Base-by-base conservation (phyloP, 2,797 vertebrate species). In the Brotula barbata region DNA sequence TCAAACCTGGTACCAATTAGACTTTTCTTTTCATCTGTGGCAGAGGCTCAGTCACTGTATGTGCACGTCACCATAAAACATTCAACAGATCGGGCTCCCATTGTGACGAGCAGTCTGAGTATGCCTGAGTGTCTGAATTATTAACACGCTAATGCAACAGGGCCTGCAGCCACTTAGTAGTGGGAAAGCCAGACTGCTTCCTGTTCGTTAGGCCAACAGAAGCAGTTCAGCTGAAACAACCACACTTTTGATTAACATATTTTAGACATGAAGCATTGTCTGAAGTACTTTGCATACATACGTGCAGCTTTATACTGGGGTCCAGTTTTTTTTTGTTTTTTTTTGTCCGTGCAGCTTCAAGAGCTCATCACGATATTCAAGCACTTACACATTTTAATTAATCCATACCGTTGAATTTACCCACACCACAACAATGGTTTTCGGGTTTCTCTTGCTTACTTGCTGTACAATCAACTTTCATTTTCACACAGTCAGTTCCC, bases 51-150 rank as follows among this genome's bases (percentile, higher is more conserved):
- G 28, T 11, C 8, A 23, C 11, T 33, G 2, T 33, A 20, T 23
- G 25, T 56, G 34, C 17, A 56, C 40, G 20, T 75, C 15, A 34
- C 7, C 22, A 67, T 81, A 6, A 80, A 77, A 64, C n/a, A 74
- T 78, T 67, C 16, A 80, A 19, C 20, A 42, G 14, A 61, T 70
- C 7, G 20, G 7, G 40, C 64, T 71, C 64, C 66, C 34, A 43
- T 33, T 40, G 58, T 0, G 6, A 20, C 9, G 6, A 51, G 34
- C 5, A 55, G 68, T 64, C 54, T 45, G 54, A 68, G 59, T 48
- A 63, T 65, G 31, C 47, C 58, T 15, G 13, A 59, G 50, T 4
- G 22, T 48, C 28, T 78, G 16, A 80, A 75, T 71, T 78, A 76
- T 74, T 76, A 60, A 73, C 31, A 6, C 31, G 23, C 17, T 46